These are phyloP conservation scores for Vanessa cardui DNA, from an alignment of 2,888 invertebrate genomes.

Conservation along the genomic window DNA sequence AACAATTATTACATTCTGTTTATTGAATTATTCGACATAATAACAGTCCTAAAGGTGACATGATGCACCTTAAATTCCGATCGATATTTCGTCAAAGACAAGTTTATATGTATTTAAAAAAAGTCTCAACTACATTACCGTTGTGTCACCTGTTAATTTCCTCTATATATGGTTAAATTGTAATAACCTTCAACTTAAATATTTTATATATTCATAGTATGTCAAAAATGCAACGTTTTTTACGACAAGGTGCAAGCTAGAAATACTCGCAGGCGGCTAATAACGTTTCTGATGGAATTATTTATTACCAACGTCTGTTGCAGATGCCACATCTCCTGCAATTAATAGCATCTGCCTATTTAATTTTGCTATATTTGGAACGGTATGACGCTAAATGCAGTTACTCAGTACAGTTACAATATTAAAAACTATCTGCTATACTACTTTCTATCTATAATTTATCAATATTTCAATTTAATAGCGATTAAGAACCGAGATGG, in stretches of 20 bases:
- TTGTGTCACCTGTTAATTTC: constrained; percentile 8
- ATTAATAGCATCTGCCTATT: constrained; percentile 31
- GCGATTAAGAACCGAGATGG: not conserved
- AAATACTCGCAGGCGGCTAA: constrained; percentile 14
- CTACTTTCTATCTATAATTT: not conserved
- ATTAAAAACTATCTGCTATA: not conserved
- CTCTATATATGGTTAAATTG: constrained; percentile 1
- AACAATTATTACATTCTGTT: constrained; percentile 4
- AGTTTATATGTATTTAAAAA: not conserved
- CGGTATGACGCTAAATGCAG: constrained; percentile 9
- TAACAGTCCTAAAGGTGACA: not conserved
- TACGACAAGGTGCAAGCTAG: not conserved
- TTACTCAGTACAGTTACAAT: constrained; percentile 1
- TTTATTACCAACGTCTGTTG: constrained; percentile 17
- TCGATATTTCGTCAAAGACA: not conserved
- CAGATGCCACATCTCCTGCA: constrained; percentile 28
- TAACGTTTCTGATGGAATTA: constrained; percentile 19
- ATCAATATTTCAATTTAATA: not conserved
- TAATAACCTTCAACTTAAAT: not conserved
- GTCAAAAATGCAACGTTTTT: constrained; percentile 8
- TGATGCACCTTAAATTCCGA: not conserved
- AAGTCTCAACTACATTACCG: not conserved
- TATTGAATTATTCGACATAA: not conserved
- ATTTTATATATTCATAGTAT: constrained; percentile 3
- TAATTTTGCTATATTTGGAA: constrained; percentile 33